A percentile compares a stretch with the other conserved stretches of the same genome.
These are phyloP conservation scores for Drosophila anomelani DNA, from an alignment of 2,888 invertebrate genomes.

Conservation along the genomic window DNA sequence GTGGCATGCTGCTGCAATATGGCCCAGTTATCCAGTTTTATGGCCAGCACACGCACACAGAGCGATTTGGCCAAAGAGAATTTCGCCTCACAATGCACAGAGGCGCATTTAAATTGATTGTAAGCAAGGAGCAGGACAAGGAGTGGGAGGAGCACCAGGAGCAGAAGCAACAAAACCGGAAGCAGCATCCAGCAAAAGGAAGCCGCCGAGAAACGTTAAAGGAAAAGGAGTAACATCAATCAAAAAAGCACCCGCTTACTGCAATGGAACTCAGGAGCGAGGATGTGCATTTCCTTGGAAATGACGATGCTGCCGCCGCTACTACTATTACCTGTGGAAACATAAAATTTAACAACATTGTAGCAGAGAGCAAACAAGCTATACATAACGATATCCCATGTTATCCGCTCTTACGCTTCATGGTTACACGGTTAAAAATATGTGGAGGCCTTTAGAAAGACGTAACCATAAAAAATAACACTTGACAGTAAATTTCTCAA, in stretches of 20 bases:
- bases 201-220: conserved; percentile 55
- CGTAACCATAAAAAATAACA: neutral
- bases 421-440: conserved; percentile 27
- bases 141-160: neutral
- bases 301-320: conserved; percentile 4
- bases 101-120: conserved; percentile 78
- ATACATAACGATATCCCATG: conserved; percentile 73
- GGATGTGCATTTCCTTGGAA: conserved; percentile 18
- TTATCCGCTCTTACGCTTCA: conserved; percentile 43
- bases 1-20: conserved; percentile 17
- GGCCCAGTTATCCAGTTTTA: conserved; percentile 74
- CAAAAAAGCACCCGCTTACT: conserved; percentile 30
- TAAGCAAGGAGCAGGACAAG: conserved; percentile 51
- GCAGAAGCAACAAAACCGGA: conserved; percentile 13
- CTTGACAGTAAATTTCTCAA: neutral
- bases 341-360: conserved; percentile 73
- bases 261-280: conserved; percentile 21
- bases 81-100: conserved; percentile 70
- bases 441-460: neutral
- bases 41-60: conserved; percentile 49
- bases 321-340: conserved; percentile 67
- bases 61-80: conserved; percentile 66
- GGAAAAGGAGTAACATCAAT: conserved; percentile 54
- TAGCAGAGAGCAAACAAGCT: conserved; percentile 54
- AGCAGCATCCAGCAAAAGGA: conserved; percentile 52